Conservation (phyloP, 2,797 vertebrate species). For the Lutjanus campechanus region DNA sequence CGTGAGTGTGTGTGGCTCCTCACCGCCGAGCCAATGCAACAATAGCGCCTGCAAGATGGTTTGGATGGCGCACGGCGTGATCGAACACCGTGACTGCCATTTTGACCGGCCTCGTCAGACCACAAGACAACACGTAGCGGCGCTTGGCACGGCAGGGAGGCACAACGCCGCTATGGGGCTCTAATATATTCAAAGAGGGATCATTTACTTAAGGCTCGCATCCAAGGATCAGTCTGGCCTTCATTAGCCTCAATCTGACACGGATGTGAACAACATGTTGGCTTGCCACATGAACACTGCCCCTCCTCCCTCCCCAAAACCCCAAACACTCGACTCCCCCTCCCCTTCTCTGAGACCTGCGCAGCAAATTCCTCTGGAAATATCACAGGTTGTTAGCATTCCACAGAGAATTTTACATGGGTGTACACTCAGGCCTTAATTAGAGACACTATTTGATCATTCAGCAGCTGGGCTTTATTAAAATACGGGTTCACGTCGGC, state of each 20-base stretch:
- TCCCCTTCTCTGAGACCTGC: conserved; percentile 65
- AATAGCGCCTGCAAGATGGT: conserved; percentile 8
- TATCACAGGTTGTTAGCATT: conserved; percentile 84
- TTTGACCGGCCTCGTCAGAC: conserved; percentile 59
- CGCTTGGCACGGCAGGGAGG: conserved; percentile 48
- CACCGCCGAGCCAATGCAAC: conserved; percentile 1
- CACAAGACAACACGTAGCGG: conserved; percentile 54
- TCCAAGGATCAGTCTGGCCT: conserved; percentile 81
- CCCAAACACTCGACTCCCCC: conserved; percentile 44
- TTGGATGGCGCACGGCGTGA: conserved; percentile 30
- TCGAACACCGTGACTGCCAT: conserved; percentile 55
- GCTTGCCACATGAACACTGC: conserved; percentile 73
- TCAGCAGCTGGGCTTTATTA: conserved; percentile 82
- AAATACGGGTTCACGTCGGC: conserved; percentile 60
- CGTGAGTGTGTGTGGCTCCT: conserved; percentile 19
- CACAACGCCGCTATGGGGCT: conserved; percentile 36
- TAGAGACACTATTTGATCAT: conserved; percentile 83
- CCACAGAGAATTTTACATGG: conserved; percentile 78
- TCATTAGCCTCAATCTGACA: conserved; percentile 84
- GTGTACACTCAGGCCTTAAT: conserved; percentile 80
- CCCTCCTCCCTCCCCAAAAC: conserved; percentile 56
- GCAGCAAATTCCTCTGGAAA: conserved; percentile 79
- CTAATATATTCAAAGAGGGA: conserved; percentile 79
- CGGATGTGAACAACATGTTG: conserved; percentile 81
- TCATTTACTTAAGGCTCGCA: conserved; percentile 80